phyloP scores from a whole-genome alignment of 2,888 invertebrate genomes.

The Emmelina monodactyla region DNA sequence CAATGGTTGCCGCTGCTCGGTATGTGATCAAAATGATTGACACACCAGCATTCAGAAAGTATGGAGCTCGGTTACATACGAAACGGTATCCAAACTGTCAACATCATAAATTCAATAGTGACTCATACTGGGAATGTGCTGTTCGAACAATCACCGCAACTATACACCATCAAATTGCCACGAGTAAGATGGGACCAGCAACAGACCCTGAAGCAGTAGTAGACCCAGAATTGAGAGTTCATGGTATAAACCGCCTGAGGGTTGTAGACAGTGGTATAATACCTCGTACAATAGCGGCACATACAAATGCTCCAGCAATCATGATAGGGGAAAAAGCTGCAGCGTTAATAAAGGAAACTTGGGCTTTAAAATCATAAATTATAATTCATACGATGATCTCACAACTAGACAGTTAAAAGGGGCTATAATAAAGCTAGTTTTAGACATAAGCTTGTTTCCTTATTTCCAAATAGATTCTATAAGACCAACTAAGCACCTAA shows the following conservation, averaged over 20 bases:
- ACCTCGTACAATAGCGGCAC: slow-evolving; percentile 70
- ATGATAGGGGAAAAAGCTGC: slow-evolving; percentile 79
- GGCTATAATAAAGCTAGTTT: neutral
- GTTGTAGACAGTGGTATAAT: slow-evolving; percentile 76
- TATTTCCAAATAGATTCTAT: too few relatives aligned
- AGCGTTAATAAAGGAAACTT: slow-evolving; percentile 66
- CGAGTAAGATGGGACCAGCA: slow-evolving; percentile 73
- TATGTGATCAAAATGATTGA: slow-evolving; percentile 63
- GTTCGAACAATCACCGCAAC: slow-evolving; percentile 67
- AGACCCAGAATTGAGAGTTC: slow-evolving; percentile 67
- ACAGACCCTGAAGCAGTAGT: slow-evolving; percentile 69
- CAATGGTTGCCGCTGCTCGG: slow-evolving; percentile 65
- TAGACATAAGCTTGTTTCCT: neutral
- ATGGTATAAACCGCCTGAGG: slow-evolving; percentile 67
- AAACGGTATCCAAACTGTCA: slow-evolving; percentile 64
- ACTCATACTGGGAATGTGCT: slow-evolving; percentile 74
- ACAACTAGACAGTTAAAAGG: slow-evolving; percentile 1
- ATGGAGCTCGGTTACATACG: slow-evolving; percentile 63
- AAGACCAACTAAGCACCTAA: too few relatives aligned
- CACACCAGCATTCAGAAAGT: slow-evolving; percentile 66
- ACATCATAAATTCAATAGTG: slow-evolving; percentile 57
- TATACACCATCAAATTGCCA: slow-evolving; percentile 73
- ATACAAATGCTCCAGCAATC: slow-evolving; percentile 72
- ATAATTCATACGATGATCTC: too few relatives aligned
- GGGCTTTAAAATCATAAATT: too few relatives aligned